These are phyloP conservation scores for Neuroterus valhalla DNA, from an alignment of 1,140 invertebrate genomes.

Conservation along the genomic window DNA sequence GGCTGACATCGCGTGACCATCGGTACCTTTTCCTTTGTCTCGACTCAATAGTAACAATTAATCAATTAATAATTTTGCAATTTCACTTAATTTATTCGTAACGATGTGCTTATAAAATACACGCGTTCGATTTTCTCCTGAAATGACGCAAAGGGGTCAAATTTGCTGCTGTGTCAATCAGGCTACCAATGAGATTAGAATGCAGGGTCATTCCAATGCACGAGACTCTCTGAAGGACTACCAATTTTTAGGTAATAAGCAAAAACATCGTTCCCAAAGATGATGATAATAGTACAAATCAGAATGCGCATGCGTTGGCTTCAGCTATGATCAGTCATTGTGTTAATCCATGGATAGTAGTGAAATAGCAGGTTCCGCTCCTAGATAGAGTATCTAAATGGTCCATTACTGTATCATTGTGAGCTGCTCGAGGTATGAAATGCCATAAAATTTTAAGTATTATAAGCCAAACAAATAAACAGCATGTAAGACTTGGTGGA, in stretches of 20 bases:
- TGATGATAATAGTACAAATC: no score
- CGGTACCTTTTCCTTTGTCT: conserved; percentile 63
- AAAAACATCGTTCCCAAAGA: no score
- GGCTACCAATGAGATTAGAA: not conserved
- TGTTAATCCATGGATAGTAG: no score
- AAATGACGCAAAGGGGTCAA: conserved; percentile 2
- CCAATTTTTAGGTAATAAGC: not conserved
- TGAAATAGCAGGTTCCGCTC: no score
- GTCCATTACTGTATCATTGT: no score
- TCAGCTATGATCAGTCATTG: no score
- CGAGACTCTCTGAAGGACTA: not conserved
- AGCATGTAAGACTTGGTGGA: no score
- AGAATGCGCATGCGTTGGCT: no score
- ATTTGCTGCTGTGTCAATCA: not conserved
- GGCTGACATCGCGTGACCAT: conserved; percentile 80
- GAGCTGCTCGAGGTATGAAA: no score
- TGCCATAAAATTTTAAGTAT: no score
- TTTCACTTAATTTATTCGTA: conserved; percentile 40
- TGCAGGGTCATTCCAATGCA: not conserved
- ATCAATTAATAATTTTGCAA: conserved; percentile 36
- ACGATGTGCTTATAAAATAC: conserved; percentile 46
- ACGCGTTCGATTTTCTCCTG: conserved; percentile 20
- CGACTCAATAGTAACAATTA: conserved; percentile 36
- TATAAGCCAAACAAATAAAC: no score
- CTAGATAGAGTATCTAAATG: no score